Conservation (phyloP, 2,797 vertebrate species). For the Petrocephalus schoutedeni region DNA sequence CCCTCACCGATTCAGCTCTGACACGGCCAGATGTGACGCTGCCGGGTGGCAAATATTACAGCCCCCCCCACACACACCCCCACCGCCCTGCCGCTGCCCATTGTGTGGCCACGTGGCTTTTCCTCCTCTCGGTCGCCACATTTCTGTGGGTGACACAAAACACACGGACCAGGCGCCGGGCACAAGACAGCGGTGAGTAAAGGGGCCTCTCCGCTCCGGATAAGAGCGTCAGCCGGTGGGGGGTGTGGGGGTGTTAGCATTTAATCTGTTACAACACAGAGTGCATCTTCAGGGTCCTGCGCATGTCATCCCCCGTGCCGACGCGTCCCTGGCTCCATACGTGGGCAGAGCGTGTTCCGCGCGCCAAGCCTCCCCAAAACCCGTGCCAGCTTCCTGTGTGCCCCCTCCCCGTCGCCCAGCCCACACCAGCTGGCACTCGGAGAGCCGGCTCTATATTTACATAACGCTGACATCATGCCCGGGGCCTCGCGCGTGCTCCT, state of each 20-base stretch:
- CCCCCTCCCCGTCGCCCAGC: neutral
- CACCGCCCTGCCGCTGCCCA: neutral
- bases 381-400: neutral
- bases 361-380: neutral
- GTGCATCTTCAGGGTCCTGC: neutral
- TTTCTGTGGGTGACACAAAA: neutral
- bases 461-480: slow-evolving; percentile 18
- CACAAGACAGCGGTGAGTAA: neutral
- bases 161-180: neutral
- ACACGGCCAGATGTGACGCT: neutral
- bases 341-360: neutral
- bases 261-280: neutral
- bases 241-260: neutral
- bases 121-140: neutral
- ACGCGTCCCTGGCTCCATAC: neutral
- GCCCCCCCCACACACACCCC: neutral
- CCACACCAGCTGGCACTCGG: slow-evolving; percentile 11
- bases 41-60: neutral
- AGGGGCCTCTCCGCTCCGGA: neutral
- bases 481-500: neutral
- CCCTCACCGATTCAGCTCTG: neutral
- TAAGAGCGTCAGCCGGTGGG: neutral
- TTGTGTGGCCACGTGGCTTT: neutral
- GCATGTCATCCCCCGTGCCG: neutral
- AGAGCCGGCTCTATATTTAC: slow-evolving; percentile 8